These are phyloP conservation scores for Drosophila serrata DNA, from an alignment of 1,140 invertebrate species.

Conservation along the genomic window DNA sequence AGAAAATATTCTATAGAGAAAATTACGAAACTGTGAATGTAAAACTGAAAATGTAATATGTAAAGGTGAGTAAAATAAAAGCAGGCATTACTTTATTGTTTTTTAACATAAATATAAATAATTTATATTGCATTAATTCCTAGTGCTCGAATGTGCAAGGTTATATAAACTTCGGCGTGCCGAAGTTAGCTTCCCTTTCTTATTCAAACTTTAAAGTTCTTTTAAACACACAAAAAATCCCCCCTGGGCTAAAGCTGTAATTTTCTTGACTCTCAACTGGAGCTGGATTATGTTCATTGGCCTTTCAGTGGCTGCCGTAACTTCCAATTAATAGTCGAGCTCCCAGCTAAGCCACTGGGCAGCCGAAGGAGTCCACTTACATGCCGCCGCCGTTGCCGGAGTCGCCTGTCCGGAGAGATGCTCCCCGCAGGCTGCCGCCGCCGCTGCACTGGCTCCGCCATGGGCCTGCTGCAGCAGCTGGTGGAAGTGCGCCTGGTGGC, in stretches of 20 bases:
- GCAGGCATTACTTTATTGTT: no score
- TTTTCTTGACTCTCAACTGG: conserved; percentile 6
- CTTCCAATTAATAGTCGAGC: conserved; percentile 35
- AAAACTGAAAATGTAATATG: no score
- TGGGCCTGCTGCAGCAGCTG: conserved; percentile 72
- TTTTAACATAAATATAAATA: no score
- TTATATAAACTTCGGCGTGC: no score
- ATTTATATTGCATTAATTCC: no score
- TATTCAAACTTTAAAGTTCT: background rate
- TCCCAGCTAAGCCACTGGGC: conserved; percentile 15
- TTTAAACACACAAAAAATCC: background rate
- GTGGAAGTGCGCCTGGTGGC: conserved; percentile 70
- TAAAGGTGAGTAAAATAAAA: no score
- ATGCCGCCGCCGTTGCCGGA: conserved; percentile 68
- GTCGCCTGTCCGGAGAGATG: conserved; percentile 69
- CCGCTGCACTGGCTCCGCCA: conserved; percentile 54
- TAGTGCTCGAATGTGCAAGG: no score
- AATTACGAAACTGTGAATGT: no score
- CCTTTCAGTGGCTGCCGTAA: conserved; percentile 32
- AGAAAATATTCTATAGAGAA: no score
- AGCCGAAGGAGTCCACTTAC: conserved; percentile 50
- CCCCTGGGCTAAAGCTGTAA: background rate
- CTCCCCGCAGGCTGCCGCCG: conserved; percentile 68
- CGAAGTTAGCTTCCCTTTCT: no score
- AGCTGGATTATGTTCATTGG: conserved; percentile 32